Conservation (phyloP, 2,888 invertebrate species). For the Cyrtodaria siliqua region DNA sequence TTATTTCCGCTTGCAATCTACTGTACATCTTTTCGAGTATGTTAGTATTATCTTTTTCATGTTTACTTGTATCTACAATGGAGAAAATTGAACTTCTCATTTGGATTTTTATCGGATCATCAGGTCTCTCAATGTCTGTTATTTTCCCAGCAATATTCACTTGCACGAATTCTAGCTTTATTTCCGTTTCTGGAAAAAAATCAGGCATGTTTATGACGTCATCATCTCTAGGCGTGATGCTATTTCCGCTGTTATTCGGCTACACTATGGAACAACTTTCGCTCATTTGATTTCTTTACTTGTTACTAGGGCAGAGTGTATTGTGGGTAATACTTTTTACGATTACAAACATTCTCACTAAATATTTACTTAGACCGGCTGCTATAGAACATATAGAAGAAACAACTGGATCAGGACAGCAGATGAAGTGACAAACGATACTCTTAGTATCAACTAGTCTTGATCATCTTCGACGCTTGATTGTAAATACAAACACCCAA, state of each 20-base stretch:
- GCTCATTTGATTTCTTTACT: constrained; percentile 51
- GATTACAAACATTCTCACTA: neutral
- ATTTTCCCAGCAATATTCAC: constrained; percentile 78
- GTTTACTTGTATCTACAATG: constrained; percentile 39
- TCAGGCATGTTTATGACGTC: constrained; percentile 50
- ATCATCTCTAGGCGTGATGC: constrained; percentile 39
- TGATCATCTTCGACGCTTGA: no score
- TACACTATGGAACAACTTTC: constrained; percentile 48
- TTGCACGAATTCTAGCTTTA: constrained; percentile 35
- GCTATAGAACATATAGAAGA: no score
- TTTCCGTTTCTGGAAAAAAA: constrained; percentile 39
- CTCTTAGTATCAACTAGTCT: no score
- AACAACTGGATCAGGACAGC: no score
- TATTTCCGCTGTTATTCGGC: constrained; percentile 48
- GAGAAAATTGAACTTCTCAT: constrained; percentile 23
- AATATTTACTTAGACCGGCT: no score
- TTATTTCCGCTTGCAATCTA: constrained; percentile 79
- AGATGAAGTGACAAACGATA: no score
- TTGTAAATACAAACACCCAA: no score
- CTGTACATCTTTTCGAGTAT: constrained; percentile 73
- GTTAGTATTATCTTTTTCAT: constrained; percentile 36
- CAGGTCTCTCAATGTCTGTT: constrained; percentile 85
- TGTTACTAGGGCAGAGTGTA: constrained; percentile 47
- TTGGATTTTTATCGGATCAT: constrained; percentile 81
- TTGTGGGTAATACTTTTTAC: constrained; percentile 37